Evolutionary conservation across 2,113 vertebrate species (phyloP).

Genomic region (Tor tambroides): DNA sequence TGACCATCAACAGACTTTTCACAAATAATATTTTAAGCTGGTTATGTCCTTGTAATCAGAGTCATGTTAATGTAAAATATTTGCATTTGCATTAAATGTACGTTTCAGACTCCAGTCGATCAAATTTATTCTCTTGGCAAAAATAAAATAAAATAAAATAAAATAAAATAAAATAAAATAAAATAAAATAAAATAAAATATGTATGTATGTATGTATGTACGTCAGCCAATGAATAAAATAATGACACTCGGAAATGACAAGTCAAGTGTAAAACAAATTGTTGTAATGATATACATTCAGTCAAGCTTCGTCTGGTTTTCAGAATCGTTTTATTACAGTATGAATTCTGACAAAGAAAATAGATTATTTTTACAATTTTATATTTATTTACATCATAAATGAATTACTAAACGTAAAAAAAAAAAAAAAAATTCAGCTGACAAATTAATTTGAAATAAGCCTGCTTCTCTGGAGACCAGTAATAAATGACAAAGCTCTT

Average conservation of each 20-base stretch:
- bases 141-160: too few relatives aligned
- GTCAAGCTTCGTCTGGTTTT: background rate
- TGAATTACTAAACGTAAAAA: too few relatives aligned
- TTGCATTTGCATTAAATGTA: too few relatives aligned
- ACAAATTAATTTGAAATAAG: background rate
- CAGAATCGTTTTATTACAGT: background rate
- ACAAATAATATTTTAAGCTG: background rate
- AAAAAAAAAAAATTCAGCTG: background rate
- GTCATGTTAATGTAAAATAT: background rate
- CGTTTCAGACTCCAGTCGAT: background rate
- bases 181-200: too few relatives aligned
- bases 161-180: too few relatives aligned
- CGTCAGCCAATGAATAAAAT: background rate
- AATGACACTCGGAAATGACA: background rate
- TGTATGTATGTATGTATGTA: background rate
- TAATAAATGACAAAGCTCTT: slow-evolving; percentile 17
- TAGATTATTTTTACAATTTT: too few relatives aligned
- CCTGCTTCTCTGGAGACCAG: background rate
- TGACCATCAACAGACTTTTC: background rate
- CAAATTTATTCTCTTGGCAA: background rate
- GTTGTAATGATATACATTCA: too few relatives aligned
- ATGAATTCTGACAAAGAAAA: too few relatives aligned
- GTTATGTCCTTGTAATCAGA: background rate
- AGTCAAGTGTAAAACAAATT: background rate
- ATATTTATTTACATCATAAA: too few relatives aligned